phyloP scores from a whole-genome alignment of 2,888 invertebrate genomes.

The Apamea sordens region DNA sequence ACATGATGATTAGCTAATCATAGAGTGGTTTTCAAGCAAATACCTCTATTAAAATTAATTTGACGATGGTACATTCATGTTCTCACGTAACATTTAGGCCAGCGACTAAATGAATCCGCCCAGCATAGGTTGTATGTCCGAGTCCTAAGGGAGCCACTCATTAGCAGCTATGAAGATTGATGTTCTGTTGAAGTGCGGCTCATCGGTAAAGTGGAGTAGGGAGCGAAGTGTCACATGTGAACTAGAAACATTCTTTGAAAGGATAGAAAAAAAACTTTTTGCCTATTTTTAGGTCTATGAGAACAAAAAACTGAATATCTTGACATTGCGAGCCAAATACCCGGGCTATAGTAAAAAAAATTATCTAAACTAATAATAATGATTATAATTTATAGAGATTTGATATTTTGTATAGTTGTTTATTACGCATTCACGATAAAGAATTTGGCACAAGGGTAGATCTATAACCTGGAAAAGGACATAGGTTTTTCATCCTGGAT shows the following conservation, averaged over 20 bases:
- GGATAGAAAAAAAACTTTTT: slow-evolving; percentile 9
- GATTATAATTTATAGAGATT: no score
- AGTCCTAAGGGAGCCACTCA: slow-evolving; percentile 52
- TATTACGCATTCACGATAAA: no score
- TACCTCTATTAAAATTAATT: background rate
- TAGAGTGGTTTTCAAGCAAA: background rate
- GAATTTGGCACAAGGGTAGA: no score
- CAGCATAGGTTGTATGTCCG: slow-evolving; percentile 32
- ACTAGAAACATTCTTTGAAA: slow-evolving; percentile 10
- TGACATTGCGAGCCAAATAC: background rate
- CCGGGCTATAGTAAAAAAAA: background rate
- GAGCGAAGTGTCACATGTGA: slow-evolving; percentile 37
- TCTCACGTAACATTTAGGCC: background rate
- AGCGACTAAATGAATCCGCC: slow-evolving; percentile 7
- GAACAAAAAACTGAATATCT: background rate
- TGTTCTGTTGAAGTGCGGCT: slow-evolving; percentile 40
- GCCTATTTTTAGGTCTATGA: slow-evolving; percentile 9
- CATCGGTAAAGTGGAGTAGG: slow-evolving; percentile 42
- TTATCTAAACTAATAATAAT: background rate
- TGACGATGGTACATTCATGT: background rate
- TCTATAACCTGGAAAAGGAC: no score
- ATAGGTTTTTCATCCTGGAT: no score
- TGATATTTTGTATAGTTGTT: no score
- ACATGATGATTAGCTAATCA: no score
- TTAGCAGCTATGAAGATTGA: slow-evolving; percentile 60